Evolutionary conservation across 2,888 invertebrate genomes (phyloP), one percentile per base, ranked within the genome.

Genomic region (Actias luna): DNA sequence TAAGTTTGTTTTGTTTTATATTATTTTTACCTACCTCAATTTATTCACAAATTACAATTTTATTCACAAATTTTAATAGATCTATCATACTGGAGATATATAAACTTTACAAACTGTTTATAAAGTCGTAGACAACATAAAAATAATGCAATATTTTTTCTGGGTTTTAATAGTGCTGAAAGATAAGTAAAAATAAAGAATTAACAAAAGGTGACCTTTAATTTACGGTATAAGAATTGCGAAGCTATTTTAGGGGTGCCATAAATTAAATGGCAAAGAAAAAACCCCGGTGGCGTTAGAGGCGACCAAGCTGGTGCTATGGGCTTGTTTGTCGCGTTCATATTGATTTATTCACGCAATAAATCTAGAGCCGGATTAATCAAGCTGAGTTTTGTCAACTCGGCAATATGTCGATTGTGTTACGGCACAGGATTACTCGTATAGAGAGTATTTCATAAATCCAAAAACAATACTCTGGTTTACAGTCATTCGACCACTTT

Each of bases 291-390:
- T 67, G 67, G 68, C 39, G 50, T 36, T 52, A 35, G 33, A 60
- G 33, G 60, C 60, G 61, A 65, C 69, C 68, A 64, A 65, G 62
- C 65, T 61, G 61, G 64, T 63, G 71, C 68, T 69, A 67, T 67
- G 67, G 73, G 77, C 76, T 79, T 87, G 84, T 86, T 87, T 88
- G 82, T 84, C 83, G 76, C 77, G 68, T 75, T 75, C 77, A 67
- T 79, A 85, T 85, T 90, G 90, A 92, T 91, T 92, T 90, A 91
- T 89, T 80, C 79, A 71, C 74, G 71, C 80, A 79, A 89, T 91
- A 90, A 89, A 90, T 90, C 86, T 82, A 79, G 81, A 81, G 80
- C 80, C 69, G 85, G 87, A 88, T 91, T 90, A 89, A 90, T 89
- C 88, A 87, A 82, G 78, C 79, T 82, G 78, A 85, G 83, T 87